Percentiles rank a stretch among this genome's conserved stretches.
Conservation (phyloP, 35 echinoderm and acorn worm genomes). For the Ptychodera flava region DNA sequence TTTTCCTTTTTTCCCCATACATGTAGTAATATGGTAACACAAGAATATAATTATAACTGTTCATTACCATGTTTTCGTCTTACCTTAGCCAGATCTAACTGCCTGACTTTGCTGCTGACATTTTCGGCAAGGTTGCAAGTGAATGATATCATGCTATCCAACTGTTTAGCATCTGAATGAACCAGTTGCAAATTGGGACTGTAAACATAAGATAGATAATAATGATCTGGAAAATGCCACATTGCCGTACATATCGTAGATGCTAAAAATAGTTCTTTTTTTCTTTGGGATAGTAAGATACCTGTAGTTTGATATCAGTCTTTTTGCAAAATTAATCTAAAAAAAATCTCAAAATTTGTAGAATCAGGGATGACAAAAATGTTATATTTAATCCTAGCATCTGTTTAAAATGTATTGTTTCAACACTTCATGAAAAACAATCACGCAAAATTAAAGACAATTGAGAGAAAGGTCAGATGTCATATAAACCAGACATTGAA, state of each 20-base stretch:
- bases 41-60: no score
- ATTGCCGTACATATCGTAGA: neutral
- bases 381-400: no score
- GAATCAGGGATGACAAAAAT: no score
- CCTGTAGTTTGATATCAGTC: neutral
- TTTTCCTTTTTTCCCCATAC: no score
- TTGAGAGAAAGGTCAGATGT: no score
- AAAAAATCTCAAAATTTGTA: no score
- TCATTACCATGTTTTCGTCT: no score
- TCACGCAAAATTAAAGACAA: no score
- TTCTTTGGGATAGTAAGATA: neutral
- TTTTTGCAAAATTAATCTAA: neutral
- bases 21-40: no score
- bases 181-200: constrained; percentile 87
- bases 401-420: no score
- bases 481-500: no score
- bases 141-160: constrained; percentile 83
- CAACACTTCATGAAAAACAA: no score
- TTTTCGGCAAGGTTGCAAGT: constrained; percentile 93
- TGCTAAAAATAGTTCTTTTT: neutral
- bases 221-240: neutral
- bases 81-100: constrained; percentile 91
- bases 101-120: constrained; percentile 88
- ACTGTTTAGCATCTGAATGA: constrained; percentile 76
- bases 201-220: constrained; percentile 1